phyloP scores from a whole-genome alignment of 1,140 invertebrate genomes.

The Hormaphis cornu region DNA sequence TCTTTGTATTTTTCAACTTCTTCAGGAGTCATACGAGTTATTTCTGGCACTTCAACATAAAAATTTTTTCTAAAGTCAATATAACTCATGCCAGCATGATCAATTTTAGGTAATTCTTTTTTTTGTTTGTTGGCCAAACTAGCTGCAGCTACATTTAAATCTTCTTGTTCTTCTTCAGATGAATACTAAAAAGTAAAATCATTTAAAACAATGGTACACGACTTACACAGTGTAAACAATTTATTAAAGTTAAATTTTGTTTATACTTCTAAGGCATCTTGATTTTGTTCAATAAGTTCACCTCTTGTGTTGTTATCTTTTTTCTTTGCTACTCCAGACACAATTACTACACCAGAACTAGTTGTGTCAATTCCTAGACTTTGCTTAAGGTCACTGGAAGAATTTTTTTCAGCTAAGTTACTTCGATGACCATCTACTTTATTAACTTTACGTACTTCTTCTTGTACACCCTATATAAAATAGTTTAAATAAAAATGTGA shows the following conservation, averaged over 20 bases:
- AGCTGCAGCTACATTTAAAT: slow-evolving; percentile 81
- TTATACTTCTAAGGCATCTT: slow-evolving; percentile 77
- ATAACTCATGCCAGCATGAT: slow-evolving; percentile 76
- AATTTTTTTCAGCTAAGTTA: slow-evolving; percentile 9
- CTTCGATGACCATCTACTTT: slow-evolving; percentile 54
- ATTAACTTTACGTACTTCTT: slow-evolving; percentile 86
- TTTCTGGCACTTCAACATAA: slow-evolving; percentile 88
- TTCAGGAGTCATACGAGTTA: slow-evolving; percentile 79
- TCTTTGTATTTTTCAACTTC: slow-evolving; percentile 78
- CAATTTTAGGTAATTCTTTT: slow-evolving; percentile 81
- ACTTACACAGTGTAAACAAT: background rate
- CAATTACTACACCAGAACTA: slow-evolving; percentile 57
- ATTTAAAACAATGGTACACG: background rate
- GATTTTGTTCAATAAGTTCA: slow-evolving; percentile 93
- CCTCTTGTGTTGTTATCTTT: slow-evolving; percentile 66
- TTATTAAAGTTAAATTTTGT: background rate
- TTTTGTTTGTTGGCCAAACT: slow-evolving; percentile 80
- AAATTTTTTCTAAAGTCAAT: slow-evolving; percentile 88
- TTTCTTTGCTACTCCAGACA: slow-evolving; percentile 88
- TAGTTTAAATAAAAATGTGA: background rate
- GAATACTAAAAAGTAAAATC: slow-evolving; percentile 68
- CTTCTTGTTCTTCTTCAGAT: slow-evolving; percentile 91
- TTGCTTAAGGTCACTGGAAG: slow-evolving; percentile 34
- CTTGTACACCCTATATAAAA: slow-evolving; percentile 54
- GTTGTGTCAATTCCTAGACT: slow-evolving; percentile 23